A percentile compares a stretch with the other conserved stretches of the same genome.
Evolutionary conservation across 2,797 vertebrate species (phyloP).

Genomic region (Arremon aurantiirostris): DNA sequence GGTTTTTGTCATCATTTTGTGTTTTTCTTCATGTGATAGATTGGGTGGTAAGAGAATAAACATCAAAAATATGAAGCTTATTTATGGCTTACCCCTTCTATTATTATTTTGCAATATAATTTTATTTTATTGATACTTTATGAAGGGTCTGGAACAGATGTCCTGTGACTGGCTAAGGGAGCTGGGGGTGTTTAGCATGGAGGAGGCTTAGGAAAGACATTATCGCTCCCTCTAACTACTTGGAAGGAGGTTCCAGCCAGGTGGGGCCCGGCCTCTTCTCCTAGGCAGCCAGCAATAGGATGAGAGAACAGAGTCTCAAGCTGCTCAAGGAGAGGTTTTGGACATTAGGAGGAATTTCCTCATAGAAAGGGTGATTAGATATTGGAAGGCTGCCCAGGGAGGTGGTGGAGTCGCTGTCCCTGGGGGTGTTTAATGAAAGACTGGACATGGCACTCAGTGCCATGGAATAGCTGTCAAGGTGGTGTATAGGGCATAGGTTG

Average conservation of each 20-base stretch:
- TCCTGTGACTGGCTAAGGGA: fast-evolving
- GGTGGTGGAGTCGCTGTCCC: background rate
- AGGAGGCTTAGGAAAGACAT: background rate
- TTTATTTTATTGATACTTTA: background rate
- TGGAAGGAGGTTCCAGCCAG: background rate
- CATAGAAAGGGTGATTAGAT: background rate
- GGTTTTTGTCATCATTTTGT: background rate
- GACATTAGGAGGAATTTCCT: background rate
- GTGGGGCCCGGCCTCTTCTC: background rate
- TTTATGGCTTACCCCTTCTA: background rate
- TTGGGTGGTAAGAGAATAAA: background rate
- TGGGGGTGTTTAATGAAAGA: background rate
- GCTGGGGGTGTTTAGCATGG: background rate
- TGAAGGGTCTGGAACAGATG: background rate
- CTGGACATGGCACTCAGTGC: fast-evolving
- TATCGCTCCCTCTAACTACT: background rate
- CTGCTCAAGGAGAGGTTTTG: background rate
- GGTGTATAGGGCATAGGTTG: background rate
- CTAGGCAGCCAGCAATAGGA: fast-evolving
- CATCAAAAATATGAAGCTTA: background rate
- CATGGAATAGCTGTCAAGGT: background rate
- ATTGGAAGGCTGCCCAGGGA: background rate
- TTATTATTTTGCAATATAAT: background rate
- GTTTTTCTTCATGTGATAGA: background rate
- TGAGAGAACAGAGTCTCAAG: background rate